phyloP scores from a whole-genome alignment of 2,888 invertebrate genomes.

The Thymelicus acteon region DNA sequence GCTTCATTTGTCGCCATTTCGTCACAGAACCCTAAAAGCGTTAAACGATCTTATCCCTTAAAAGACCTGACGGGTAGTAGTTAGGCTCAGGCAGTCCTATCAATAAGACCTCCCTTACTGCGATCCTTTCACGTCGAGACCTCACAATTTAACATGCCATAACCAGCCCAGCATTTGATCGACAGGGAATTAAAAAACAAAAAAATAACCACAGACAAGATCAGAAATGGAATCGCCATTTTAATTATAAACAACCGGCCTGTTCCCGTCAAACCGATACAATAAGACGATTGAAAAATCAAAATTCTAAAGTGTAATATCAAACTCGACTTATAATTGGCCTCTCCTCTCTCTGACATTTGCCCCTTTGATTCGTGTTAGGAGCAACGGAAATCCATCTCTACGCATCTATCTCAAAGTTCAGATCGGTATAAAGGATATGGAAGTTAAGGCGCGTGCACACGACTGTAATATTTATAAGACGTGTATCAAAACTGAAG shows the following conservation, averaged over 20 bases:
- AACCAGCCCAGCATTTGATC: conserved; percentile 64
- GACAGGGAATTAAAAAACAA: conserved; percentile 68
- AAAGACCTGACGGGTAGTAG: conserved; percentile 15
- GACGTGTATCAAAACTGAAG: conserved; percentile 79
- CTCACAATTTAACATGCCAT: conserved; percentile 47
- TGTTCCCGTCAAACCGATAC: conserved; percentile 66
- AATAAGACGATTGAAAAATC: conserved; percentile 80
- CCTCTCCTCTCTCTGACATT: conserved; percentile 65
- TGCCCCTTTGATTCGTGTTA: conserved; percentile 49
- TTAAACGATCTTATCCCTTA: conserved; percentile 19
- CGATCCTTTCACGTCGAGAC: conserved; percentile 38
- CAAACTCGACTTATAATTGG: conserved; percentile 82
- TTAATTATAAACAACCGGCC: conserved; percentile 77
- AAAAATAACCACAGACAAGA: conserved; percentile 49
- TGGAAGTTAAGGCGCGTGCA: conserved; percentile 58
- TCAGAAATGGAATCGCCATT: conserved; percentile 72
- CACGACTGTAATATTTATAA: conserved; percentile 77
- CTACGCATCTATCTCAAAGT: conserved; percentile 38
- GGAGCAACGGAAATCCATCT: conserved; percentile 41
- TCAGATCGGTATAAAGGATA: conserved; percentile 42
- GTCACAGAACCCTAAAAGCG: background rate
- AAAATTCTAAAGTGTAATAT: conserved; percentile 78
- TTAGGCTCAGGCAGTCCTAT: conserved; percentile 23
- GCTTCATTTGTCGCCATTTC: background rate
- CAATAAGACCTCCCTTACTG: conserved; percentile 36